These are phyloP conservation scores for Melanchra persicariae DNA, from an alignment of 2,888 invertebrate species.

Conservation along the genomic window DNA sequence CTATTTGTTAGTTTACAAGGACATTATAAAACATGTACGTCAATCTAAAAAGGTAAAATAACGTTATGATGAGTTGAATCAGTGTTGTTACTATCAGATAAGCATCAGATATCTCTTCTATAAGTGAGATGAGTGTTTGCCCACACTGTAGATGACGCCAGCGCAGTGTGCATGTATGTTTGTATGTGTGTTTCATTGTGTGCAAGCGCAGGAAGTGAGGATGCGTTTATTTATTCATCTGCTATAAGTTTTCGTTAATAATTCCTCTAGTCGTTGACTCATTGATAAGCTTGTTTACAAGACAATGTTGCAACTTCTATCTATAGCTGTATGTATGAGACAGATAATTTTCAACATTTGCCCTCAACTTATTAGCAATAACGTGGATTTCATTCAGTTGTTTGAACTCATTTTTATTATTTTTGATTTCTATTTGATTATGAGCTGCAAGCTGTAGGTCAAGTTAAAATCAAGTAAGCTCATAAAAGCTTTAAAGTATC, in stretches of 20 bases:
- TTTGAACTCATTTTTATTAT: constrained; percentile 19
- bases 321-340: neutral
- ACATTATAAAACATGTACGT: constrained; percentile 8
- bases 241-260: constrained; percentile 60
- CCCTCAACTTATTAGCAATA: constrained; percentile 1
- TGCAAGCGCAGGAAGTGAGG: constrained; percentile 61
- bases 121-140: constrained; percentile 46
- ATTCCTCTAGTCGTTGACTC: constrained; percentile 55
- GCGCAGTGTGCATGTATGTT: constrained; percentile 10
- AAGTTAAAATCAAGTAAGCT: constrained; percentile 7
- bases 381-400: constrained; percentile 11
- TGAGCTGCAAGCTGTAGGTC: constrained; percentile 6
- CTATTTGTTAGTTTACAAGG: constrained; percentile 33
- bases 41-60: constrained; percentile 16
- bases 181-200: constrained; percentile 30
- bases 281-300: constrained; percentile 59
- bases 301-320: constrained; percentile 46
- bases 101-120: constrained; percentile 40
- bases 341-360: constrained; percentile 32
- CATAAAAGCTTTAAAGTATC: constrained; percentile 19
- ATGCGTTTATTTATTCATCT: constrained; percentile 67
- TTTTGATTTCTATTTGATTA: constrained; percentile 13
- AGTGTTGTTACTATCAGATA: constrained; percentile 53
- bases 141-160: constrained; percentile 42
- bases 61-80: constrained; percentile 33